Base-by-base conservation (phyloP, 2,888 invertebrate species). In the Drosophila nr. perissopoda region DNA sequence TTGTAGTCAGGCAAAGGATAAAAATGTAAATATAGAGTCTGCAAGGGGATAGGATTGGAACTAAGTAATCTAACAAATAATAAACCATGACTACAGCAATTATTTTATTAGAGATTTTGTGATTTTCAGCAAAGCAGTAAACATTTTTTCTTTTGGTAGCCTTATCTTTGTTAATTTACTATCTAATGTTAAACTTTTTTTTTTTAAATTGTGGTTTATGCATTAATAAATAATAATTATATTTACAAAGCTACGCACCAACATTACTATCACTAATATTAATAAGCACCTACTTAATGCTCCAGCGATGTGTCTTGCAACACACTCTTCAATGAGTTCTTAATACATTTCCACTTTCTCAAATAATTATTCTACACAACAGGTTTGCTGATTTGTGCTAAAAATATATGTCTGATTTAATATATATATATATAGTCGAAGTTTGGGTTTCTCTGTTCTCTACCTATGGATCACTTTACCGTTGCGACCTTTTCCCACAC, bases 401-500 rank as follows among this genome's bases (percentile, higher is more conserved):
- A 31, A 33, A 33, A 33, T 33, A 40, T 11, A 11, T 4, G 4
- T 40, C 10, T n/a, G n/a, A 1, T n/a, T 0, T 40, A n/a, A n/a
- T 40, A 1, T 38, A n/a, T n/a, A 10, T n/a, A 38, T 1, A 18
- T 18, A n/a, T 10, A 16, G 27, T 25, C 4, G 27, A 25, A 25
- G 8, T 16, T 8, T 16, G 16, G 25, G 16, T 25, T 46, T 8
- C 7, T 16, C 46, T 16, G 4, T 7, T 25, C 16, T 16, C 2
- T 29, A 5, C 10, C 27, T 27, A 10, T 18, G 29, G 29, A 11
- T 10, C 18, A 29, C 10, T 25, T 27, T 29, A 18, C 33, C 10
- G 7, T 16, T 34, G 5, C 49, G 65, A 65, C 62, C 76, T 62
- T 76, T 59, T 62, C 46, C 48, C 53, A 49, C 53, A 67, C 27